A percentile compares a stretch with the other conserved stretches of the same genome.
phyloP scores from a whole-genome alignment of 2,888 invertebrate genomes.

The Cacoxenus indagator region DNA sequence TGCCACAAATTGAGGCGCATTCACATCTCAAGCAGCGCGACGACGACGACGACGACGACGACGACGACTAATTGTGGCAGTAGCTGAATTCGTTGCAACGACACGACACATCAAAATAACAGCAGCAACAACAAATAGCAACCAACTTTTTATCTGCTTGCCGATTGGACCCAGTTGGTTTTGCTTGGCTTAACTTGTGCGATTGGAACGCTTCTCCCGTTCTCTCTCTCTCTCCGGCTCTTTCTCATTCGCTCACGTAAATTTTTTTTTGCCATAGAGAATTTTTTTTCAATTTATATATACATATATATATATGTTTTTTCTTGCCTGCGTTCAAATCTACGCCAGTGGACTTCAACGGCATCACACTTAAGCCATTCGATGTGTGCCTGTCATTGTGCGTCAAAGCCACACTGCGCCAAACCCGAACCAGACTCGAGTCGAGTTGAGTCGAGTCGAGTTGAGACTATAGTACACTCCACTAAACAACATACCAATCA shows the following conservation, averaged over 20 bases:
- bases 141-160: neutral
- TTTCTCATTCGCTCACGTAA: too few relatives aligned
- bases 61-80: neutral
- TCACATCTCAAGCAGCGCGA: neutral
- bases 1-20: neutral
- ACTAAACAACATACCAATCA: neutral
- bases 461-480: too few relatives aligned
- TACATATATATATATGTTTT: neutral
- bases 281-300: constrained; percentile 6
- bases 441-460: too few relatives aligned
- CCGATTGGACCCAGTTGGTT: neutral
- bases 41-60: neutral
- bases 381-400: neutral
- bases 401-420: too few relatives aligned
- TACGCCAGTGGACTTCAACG: constrained; percentile 4
- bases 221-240: neutral
- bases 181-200: neutral
- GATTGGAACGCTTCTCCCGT: too few relatives aligned
- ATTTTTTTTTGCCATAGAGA: too few relatives aligned
- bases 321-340: too few relatives aligned
- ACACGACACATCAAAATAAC: neutral
- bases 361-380: neutral
- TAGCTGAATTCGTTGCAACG: neutral
- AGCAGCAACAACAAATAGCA: neutral
- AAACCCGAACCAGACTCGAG: too few relatives aligned